A percentile compares a stretch with the other conserved stretches of the same genome.
phyloP scores from a whole-genome alignment of 2,113 vertebrate genomes.

The Rhodinocichla rosea region DNA sequence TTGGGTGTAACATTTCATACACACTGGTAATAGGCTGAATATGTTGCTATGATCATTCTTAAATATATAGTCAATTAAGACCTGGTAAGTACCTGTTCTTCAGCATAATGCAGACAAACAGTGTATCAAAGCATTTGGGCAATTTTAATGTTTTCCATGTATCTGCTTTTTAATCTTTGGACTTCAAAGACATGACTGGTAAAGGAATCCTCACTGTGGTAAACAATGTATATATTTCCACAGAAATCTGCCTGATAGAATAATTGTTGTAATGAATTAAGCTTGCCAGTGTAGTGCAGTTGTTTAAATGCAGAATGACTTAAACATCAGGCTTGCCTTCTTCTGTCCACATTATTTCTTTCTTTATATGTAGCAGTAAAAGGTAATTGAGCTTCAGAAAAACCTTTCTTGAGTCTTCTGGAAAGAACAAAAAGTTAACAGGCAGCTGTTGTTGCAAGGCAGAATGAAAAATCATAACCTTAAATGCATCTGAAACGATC shows the following conservation, averaged over 20 bases:
- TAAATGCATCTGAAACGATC: neutral
- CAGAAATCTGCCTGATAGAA: conserved; percentile 63
- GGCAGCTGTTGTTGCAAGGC: neutral
- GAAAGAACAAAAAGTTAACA: neutral
- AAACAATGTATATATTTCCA: conserved; percentile 64
- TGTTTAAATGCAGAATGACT: conserved; percentile 20
- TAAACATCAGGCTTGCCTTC: conserved; percentile 12
- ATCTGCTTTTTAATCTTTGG: conserved; percentile 49
- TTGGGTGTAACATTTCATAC: conserved; percentile 67
- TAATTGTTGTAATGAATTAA: conserved; percentile 68
- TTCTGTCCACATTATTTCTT: conserved; percentile 13
- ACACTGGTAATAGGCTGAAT: conserved; percentile 56
- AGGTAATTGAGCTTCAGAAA: neutral
- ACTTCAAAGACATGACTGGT: conserved; percentile 42
- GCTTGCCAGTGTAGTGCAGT: conserved; percentile 18
- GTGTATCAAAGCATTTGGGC: conserved; percentile 49
- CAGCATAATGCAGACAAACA: conserved; percentile 45
- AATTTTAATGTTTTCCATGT: conserved; percentile 40
- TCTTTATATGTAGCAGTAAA: neutral
- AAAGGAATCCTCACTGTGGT: conserved; percentile 50
- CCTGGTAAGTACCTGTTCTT: conserved; percentile 54
- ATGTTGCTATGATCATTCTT: conserved; percentile 57
- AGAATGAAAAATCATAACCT: neutral
- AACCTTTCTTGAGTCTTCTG: neutral
- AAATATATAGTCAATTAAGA: conserved; percentile 68